Percentiles rank a stretch among this genome's conserved stretches.
Evolutionary conservation across 2,797 vertebrate genomes (phyloP).

Genomic region (Hydrophis major): DNA sequence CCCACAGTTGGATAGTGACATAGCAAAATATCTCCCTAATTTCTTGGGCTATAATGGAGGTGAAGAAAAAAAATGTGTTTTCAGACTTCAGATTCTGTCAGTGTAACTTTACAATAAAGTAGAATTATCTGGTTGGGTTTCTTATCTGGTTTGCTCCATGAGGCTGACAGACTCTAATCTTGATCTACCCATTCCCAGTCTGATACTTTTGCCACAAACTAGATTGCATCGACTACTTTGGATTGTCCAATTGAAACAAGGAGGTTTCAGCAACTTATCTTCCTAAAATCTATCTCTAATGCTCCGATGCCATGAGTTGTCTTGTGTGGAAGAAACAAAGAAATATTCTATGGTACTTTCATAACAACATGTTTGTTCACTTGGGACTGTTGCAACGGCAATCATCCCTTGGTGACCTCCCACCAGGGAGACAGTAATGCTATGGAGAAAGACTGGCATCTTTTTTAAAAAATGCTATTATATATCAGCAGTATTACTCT

Average conservation of each 20-base stretch:
- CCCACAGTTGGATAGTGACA: not conserved
- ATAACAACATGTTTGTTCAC: not conserved
- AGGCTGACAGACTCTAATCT: not conserved
- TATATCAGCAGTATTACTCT: not conserved
- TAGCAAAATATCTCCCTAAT: not conserved
- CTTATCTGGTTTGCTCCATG: not conserved
- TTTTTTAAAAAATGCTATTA: not conserved
- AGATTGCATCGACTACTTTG: not conserved
- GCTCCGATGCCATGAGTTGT: not conserved
- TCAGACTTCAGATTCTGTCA: not conserved
- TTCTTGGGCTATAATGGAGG: not conserved
- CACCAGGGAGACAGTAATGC: not conserved
- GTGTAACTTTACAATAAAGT: not conserved
- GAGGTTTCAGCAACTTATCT: not conserved
- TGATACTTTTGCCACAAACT: not conserved
- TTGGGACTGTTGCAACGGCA: not conserved
- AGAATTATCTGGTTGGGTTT: not conserved
- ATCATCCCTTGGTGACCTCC: not conserved
- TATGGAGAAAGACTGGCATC: not conserved
- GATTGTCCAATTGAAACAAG: not conserved
- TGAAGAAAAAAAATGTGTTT: not conserved
- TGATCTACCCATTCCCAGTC: not conserved
- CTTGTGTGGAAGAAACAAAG: not conserved
- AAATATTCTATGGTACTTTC: not conserved
- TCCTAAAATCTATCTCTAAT: not conserved